Evolutionary conservation across 2,113 vertebrate species (phyloP).

Genomic region (Phrynosoma platyrhinos): DNA sequence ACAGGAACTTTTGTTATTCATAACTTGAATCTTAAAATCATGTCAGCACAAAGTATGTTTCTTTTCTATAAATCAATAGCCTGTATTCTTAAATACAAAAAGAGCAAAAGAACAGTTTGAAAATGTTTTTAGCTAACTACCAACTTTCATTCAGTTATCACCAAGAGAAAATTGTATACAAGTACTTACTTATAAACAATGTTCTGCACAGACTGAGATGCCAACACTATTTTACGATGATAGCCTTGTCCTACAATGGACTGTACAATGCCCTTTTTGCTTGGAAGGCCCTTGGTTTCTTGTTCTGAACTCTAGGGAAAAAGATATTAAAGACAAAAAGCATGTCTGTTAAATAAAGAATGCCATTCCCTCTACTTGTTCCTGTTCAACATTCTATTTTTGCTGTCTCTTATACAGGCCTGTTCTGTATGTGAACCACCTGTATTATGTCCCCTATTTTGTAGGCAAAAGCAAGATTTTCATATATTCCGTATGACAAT

Average conservation of each 20-base stretch:
- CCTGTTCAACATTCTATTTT: background rate
- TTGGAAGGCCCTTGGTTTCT: slow-evolving; percentile 96
- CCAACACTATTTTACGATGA: slow-evolving; percentile 96
- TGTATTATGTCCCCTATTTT: background rate
- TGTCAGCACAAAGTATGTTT: background rate
- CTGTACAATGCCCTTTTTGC: slow-evolving; percentile 99
- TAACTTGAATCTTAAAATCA: background rate
- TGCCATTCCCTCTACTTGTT: background rate
- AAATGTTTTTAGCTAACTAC: background rate
- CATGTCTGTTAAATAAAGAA: background rate
- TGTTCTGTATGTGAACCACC: too few relatives aligned
- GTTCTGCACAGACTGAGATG: slow-evolving; percentile 95
- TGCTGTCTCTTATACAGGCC: background rate
- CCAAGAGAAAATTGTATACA: background rate
- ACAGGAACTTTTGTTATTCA: background rate
- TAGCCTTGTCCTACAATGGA: slow-evolving; percentile 96
- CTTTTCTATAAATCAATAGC: background rate
- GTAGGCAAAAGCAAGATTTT: background rate
- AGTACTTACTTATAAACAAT: slow-evolving; percentile 91
- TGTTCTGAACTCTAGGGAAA: slow-evolving; percentile 90
- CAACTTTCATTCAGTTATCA: slow-evolving; percentile 1
- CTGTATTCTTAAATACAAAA: background rate
- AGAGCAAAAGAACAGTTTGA: background rate
- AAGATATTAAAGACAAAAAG: slow-evolving; percentile 40
- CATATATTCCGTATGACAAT: background rate